phyloP scores from a whole-genome alignment of 2,113 vertebrate genomes.

The Gobio gobio region DNA sequence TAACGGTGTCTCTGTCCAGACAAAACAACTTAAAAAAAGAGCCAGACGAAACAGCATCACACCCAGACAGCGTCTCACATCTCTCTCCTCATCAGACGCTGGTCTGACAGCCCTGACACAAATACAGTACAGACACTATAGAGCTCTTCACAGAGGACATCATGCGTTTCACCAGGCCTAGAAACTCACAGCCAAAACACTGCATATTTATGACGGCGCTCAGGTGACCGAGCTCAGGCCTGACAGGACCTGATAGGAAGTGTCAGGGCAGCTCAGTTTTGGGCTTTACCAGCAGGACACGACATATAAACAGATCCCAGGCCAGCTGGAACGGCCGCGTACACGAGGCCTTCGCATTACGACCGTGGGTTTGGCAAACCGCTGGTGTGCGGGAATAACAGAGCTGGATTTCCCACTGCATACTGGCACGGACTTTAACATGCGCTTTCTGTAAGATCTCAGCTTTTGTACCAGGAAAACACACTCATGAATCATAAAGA shows the following conservation, averaged over 20 bases:
- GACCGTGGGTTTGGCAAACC: background rate
- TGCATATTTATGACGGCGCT: background rate
- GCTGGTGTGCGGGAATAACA: background rate
- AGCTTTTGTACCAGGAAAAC: background rate
- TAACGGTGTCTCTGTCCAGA: background rate
- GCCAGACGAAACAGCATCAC: background rate
- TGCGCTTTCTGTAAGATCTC: background rate
- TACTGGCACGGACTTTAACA: background rate
- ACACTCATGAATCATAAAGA: background rate
- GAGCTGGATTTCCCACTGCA: background rate
- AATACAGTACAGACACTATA: background rate
- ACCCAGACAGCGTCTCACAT: background rate
- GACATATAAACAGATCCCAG: slow-evolving; percentile 3
- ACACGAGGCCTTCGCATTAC: slow-evolving; percentile 9
- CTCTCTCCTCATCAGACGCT: background rate
- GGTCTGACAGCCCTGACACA: background rate
- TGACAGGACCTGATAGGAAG: background rate
- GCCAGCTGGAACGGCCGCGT: background rate
- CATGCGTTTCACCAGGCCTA: slow-evolving; percentile 24
- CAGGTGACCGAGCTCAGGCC: slow-evolving; percentile 30
- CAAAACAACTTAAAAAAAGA: background rate
- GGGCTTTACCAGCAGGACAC: background rate
- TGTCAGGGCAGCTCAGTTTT: background rate
- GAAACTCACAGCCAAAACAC: slow-evolving; percentile 67
- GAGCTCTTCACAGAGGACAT: background rate